These are phyloP conservation scores for Epistrophe grossulariae DNA, from an alignment of 2,888 invertebrate species.

Conservation along the genomic window DNA sequence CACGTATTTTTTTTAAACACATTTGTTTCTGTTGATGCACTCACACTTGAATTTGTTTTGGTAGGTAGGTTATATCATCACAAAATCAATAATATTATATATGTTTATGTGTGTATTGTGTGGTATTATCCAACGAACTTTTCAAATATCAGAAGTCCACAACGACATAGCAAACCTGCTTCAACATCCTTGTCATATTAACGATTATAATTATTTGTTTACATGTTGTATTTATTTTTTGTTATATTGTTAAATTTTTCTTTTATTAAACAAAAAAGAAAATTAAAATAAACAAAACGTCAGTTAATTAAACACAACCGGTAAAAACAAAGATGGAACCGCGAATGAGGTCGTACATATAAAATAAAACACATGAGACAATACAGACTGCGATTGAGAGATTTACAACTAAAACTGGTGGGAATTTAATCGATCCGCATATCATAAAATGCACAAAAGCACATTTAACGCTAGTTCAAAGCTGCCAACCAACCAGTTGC, in stretches of 20 bases:
- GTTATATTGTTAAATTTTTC: constrained; percentile 19
- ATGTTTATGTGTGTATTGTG: not conserved
- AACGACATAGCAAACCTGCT: not conserved
- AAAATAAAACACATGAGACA: not conserved
- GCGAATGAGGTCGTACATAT: constrained; percentile 19
- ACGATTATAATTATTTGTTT: not conserved
- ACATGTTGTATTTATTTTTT: constrained; percentile 1
- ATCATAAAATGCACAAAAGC: constrained; percentile 44
- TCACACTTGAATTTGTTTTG: not conserved
- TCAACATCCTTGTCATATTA: not conserved
- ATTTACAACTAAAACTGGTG: constrained; percentile 40
- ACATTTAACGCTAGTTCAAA: constrained; percentile 18
- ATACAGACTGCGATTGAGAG: constrained; percentile 27
- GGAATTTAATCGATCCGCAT: constrained; percentile 45
- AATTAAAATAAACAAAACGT: constrained; percentile 55
- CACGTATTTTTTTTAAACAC: not conserved
- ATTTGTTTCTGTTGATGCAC: constrained; percentile 8
- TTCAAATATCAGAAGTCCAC: not conserved
- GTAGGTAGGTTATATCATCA: constrained; percentile 1
- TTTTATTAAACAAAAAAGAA: constrained; percentile 36
- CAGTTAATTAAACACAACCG: constrained; percentile 53
- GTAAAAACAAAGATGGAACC: constrained; percentile 29
- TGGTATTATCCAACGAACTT: not conserved
- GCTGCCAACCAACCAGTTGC: constrained; percentile 61
- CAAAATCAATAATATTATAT: constrained; percentile 22